Evolutionary conservation across 1,140 invertebrate genomes (phyloP), one percentile per base, ranked within the genome.

Genomic region (Delia radicum): DNA sequence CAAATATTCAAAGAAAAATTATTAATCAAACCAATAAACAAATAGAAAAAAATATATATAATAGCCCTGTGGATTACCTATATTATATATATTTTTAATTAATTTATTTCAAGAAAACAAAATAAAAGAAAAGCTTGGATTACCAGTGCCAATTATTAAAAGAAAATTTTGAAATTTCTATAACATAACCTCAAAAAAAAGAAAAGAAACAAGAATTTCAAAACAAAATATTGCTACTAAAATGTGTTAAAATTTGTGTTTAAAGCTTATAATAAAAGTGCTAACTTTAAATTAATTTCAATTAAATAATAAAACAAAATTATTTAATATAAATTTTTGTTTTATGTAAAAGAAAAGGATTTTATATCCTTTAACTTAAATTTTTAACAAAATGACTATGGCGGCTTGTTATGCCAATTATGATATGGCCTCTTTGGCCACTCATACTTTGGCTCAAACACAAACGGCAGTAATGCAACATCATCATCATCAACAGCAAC

Each of bases 371-470:
- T 69, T 21, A 10, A 33, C 37, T 42, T 42, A 65, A 77, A 71
- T 29, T 48, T 24, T 65, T 75, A 76, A 79, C 28, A 77, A 79
- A 77, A 86, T 86, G 85, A 86, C 85, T 77, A 86, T 86, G 85
- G 83, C 85, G 61, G 85, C 85, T 62, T 86, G 85, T 72, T 86
- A 85, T 78, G 82, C 85, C 73, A 86, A 83, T 74, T 86, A 86
- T 79, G 85, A 86, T 79, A 84, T 86, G 82, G 61, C 78, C 46
- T 78, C 78, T 8, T 63, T 75, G 77, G 79, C 81, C 62, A 74
- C 77, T 79, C 77, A 79, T 8, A 78, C 78, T 6, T 62, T 76
- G 27, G 77, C 74, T 46, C 75, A 74, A n/a, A 29, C 77, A 76
- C 79, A 78, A n/a, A 77, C 79, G 21, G 77, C 78, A 15, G 80